Evolutionary conservation across 2,797 vertebrate species (phyloP).

Genomic region (Streptopelia turtur): DNA sequence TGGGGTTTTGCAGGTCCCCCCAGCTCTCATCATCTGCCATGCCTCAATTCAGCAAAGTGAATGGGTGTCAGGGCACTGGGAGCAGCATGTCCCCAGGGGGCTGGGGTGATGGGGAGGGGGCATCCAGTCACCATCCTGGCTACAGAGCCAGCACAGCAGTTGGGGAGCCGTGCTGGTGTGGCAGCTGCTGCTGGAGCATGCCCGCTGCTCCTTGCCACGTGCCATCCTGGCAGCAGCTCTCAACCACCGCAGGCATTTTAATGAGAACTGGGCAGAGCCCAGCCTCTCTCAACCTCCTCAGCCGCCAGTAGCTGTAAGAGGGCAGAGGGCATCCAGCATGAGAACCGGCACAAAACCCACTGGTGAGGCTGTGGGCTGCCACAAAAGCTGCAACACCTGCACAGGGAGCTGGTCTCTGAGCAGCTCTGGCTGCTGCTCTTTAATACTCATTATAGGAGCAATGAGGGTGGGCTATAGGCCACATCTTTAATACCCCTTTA

Average conservation of each 20-base stretch:
- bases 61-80: not conserved
- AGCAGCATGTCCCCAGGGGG: not conserved
- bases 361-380: fast-evolving
- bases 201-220: constrained; percentile 21
- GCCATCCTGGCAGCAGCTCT: constrained; percentile 35
- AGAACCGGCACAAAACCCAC: not conserved
- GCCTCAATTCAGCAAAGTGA: not conserved
- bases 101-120: not conserved
- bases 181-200: not conserved
- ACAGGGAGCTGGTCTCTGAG: not conserved
- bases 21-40: not conserved
- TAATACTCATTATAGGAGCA: not conserved
- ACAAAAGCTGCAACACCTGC: not conserved
- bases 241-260: constrained; percentile 11
- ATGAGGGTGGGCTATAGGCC: not conserved
- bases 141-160: not conserved
- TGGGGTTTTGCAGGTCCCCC: not conserved
- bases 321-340: not conserved
- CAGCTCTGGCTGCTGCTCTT: not conserved
- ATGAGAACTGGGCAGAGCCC: not conserved
- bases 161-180: not conserved
- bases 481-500: not conserved
- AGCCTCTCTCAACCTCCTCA: not conserved
- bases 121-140: not conserved
- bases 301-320: not conserved